These are phyloP conservation scores for Agrenia bidenticulata DNA, from an alignment of 2,888 invertebrate species.

Conservation along the genomic window DNA sequence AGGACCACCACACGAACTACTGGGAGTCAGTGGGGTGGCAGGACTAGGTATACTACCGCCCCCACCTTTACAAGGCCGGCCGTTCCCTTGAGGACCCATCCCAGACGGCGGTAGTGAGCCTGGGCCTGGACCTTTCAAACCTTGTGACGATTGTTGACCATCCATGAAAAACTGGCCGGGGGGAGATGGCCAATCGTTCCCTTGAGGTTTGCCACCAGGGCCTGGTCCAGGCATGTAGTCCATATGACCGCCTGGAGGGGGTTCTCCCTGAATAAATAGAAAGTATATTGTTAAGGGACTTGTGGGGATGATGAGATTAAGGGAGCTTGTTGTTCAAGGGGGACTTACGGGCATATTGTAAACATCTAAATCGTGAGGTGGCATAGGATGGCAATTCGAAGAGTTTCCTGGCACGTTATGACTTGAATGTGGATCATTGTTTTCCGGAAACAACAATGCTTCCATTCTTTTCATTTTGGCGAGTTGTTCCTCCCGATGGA, in stretches of 20 bases:
- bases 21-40: conserved; percentile 52
- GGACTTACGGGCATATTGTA: conserved; percentile 51
- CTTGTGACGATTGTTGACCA: conserved; percentile 36
- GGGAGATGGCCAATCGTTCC: conserved; percentile 47
- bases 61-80: conserved; percentile 48
- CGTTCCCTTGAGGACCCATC: conserved; percentile 49
- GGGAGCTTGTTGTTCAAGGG: too few relatives aligned
- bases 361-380: conserved; percentile 48
- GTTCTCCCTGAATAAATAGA: conserved; percentile 38
- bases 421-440: conserved; percentile 37
- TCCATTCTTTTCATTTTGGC: conserved; percentile 90
- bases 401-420: conserved; percentile 36
- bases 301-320: too few relatives aligned
- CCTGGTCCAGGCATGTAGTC: conserved; percentile 49
- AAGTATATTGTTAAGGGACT: not conserved
- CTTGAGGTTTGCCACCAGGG: conserved; percentile 46
- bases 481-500: conserved; percentile 88
- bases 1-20: conserved; percentile 52
- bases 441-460: conserved; percentile 77
- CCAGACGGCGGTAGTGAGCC: conserved; percentile 32
- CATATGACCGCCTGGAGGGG: conserved; percentile 40
- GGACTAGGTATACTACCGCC: conserved; percentile 54
- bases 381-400: conserved; percentile 44
- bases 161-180: conserved; percentile 49
- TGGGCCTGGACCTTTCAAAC: conserved; percentile 43